These are phyloP conservation scores for Brienomyrus brachyistius DNA, from an alignment of 2,113 vertebrate genomes.

Conservation along the genomic window DNA sequence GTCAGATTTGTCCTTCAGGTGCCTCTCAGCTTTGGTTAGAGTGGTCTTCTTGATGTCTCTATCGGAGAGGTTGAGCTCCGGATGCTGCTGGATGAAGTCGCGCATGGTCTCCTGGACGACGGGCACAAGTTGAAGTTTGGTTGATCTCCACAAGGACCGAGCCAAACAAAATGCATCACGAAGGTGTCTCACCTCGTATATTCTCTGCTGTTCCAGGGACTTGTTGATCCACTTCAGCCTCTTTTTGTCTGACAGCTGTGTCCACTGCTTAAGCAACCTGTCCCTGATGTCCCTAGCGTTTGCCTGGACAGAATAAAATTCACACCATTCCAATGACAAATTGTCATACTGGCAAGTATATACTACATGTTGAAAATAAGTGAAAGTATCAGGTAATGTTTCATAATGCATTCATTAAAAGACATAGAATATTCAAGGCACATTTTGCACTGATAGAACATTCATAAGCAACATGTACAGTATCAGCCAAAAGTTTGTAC, in stretches of 20 bases:
- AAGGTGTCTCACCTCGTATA: conserved; percentile 72
- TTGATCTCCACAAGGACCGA: neutral
- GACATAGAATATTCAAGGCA: neutral
- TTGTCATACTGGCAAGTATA: neutral
- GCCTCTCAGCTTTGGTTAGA: conserved; percentile 91
- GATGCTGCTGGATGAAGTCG: conserved; percentile 91
- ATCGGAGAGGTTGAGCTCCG: conserved; percentile 84
- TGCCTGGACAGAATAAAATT: conserved; percentile 63
- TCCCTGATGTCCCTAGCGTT: conserved; percentile 98
- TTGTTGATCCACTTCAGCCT: conserved; percentile 97
- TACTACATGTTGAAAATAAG: neutral
- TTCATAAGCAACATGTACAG: neutral
- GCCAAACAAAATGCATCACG: neutral
- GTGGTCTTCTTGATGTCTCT: conserved; percentile 81
- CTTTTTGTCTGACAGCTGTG: conserved; percentile 96
- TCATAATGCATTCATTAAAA: neutral
- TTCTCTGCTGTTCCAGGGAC: conserved; percentile 91
- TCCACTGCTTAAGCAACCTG: conserved; percentile 92
- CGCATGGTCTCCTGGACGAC: conserved; percentile 74
- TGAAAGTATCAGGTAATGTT: neutral
- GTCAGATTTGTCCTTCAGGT: conserved; percentile 95
- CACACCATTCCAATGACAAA: neutral
- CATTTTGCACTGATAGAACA: neutral
- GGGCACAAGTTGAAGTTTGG: no score
- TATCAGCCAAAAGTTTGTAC: neutral